Evolutionary conservation across 1,140 invertebrate genomes (phyloP).

Genomic region (Pseudomyrmex gracilis): DNA sequence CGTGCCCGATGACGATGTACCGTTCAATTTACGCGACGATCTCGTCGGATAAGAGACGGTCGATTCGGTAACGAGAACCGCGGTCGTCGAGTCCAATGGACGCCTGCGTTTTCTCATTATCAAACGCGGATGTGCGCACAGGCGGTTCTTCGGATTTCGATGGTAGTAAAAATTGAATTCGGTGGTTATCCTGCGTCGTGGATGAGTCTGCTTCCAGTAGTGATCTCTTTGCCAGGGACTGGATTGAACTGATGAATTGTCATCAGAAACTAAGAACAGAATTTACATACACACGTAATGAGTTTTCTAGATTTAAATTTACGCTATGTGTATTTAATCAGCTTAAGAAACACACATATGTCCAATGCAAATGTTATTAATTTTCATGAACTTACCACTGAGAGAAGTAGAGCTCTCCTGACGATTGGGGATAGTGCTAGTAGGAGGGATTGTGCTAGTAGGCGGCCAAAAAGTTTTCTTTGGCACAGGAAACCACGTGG

Average conservation of each 20-base stretch:
- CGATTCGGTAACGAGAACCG: conserved; percentile 81
- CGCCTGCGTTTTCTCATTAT: conserved; percentile 87
- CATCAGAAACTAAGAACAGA: conserved; percentile 90
- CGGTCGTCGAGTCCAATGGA: conserved; percentile 84
- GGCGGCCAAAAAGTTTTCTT: conserved; percentile 95
- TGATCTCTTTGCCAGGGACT: conserved; percentile 95
- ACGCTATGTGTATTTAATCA: background rate
- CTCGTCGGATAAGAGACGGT: conserved; percentile 83
- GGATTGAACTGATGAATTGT: conserved; percentile 94
- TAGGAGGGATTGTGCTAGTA: conserved; percentile 89
- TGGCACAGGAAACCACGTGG: conserved; percentile 94
- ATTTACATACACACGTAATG: background rate
- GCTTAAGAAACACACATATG: conserved; percentile 36
- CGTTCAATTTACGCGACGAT: conserved; percentile 75
- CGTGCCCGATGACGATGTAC: conserved; percentile 75
- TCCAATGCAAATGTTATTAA: background rate
- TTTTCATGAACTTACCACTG: conserved; percentile 85
- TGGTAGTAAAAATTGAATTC: conserved; percentile 91
- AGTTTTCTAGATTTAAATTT: background rate
- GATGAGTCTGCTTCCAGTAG: conserved; percentile 93
- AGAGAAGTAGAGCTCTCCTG: conserved; percentile 89
- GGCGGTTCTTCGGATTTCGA: conserved; percentile 85
- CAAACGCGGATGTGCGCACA: conserved; percentile 83
- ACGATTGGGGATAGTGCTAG: conserved; percentile 87
- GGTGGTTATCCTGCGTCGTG: conserved; percentile 89